Evolutionary conservation across 2,888 invertebrate genomes (phyloP).

Genomic region (Chorisops tibialis): DNA sequence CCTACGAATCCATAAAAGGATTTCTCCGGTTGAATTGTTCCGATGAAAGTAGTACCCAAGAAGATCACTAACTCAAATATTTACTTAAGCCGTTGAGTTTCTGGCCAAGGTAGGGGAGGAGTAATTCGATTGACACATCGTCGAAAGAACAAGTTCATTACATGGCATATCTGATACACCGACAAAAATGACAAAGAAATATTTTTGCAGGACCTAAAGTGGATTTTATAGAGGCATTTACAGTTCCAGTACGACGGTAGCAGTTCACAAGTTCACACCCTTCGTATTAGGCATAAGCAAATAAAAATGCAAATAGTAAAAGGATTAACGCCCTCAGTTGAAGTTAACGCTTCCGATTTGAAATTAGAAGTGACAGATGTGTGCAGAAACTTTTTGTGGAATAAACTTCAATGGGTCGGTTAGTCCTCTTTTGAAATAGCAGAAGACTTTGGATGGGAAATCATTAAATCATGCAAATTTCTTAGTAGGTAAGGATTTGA

Average conservation of each 20-base stretch:
- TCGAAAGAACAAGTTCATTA: constrained; percentile 20
- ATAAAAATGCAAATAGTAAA: constrained; percentile 27
- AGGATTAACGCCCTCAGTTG: constrained; percentile 14
- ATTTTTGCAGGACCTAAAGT: constrained; percentile 1
- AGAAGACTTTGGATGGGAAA: no score
- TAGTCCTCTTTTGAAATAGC: no score
- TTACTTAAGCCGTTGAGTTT: not conserved
- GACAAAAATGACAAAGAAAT: constrained; percentile 12
- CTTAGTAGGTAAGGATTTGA: no score
- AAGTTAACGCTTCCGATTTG: not conserved
- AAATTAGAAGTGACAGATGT: not conserved
- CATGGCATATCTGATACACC: not conserved
- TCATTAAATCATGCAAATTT: no score
- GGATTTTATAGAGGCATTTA: constrained; percentile 15
- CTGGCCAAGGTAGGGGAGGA: constrained; percentile 8
- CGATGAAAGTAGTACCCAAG: no score
- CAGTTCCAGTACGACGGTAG: not conserved
- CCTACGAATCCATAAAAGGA: no score
- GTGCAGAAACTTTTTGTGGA: no score
- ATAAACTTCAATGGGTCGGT: no score
- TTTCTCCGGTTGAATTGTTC: no score
- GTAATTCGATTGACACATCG: constrained; percentile 8
- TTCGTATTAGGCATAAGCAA: not conserved
- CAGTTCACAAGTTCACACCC: not conserved
- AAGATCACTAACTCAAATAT: constrained; percentile 10